A percentile compares a stretch with the other conserved stretches of the same genome.
These are phyloP conservation scores for Gymnogyps californianus DNA, from an alignment of 2,113 vertebrate species.

Conservation along the genomic window DNA sequence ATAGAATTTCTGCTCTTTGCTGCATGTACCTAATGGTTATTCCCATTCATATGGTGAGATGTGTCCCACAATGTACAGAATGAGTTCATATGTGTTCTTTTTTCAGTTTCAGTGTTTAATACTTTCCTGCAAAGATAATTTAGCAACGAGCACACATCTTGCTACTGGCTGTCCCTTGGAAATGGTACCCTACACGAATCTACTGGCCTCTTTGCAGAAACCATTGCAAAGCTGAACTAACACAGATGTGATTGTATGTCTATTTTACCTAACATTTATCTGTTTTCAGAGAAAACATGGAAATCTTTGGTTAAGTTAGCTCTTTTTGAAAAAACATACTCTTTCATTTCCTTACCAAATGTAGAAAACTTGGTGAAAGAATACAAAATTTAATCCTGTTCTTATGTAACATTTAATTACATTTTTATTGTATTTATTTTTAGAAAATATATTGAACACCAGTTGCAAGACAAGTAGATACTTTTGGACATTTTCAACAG, in stretches of 20 bases:
- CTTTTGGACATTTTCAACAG: not conserved
- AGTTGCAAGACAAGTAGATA: not conserved
- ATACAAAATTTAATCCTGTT: not conserved
- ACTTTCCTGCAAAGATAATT: not conserved
- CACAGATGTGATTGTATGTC: accelerated
- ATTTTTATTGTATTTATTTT: not conserved
- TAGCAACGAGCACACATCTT: not conserved
- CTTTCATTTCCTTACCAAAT: not conserved
- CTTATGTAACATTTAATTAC: not conserved
- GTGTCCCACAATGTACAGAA: not conserved
- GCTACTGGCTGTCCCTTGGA: not conserved
- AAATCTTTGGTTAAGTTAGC: not conserved
- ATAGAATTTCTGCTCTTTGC: not conserved
- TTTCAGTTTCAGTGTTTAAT: not conserved
- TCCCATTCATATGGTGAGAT: accelerated
- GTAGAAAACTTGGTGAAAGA: not conserved
- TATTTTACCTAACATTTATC: not conserved
- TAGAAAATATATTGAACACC: not conserved
- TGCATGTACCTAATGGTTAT: not conserved
- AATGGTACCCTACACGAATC: not conserved
- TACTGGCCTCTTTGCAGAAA: not conserved
- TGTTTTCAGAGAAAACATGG: not conserved
- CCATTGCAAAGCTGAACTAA: not conserved
- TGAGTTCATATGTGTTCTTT: not conserved
- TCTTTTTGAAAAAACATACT: not conserved